Evolutionary conservation across 2,888 invertebrate species (phyloP), one percentile per base, ranked within the genome.

Genomic region (Andrena haemorrhoa): DNA sequence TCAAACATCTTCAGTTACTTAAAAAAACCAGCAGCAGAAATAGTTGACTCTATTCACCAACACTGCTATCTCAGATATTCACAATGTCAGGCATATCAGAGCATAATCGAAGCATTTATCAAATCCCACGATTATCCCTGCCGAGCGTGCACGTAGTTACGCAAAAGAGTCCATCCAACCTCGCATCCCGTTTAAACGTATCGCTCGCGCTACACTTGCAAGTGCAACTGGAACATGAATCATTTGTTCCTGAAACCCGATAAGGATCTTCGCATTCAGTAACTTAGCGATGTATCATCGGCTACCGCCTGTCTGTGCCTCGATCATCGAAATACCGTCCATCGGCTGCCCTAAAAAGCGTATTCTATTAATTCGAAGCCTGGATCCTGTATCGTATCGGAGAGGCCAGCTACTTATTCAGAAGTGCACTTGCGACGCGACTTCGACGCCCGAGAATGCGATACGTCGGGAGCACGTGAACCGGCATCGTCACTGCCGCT

Each of bases 401-500:
- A 53, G n/a, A 8, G 12, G 5, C 64, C 20, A 64, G 29, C 20
- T 16, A 56, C 35, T 65, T 65, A 64, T 51, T 61, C 16, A 12
- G 20, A 7, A 29, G 29, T 12, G 35, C 20, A 68, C 23, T 47
- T 68, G 41, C 16, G 47, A 47, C 8, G 35, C 56, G 23, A 12
- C 10, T 31, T 66, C 20, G 8, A 4, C 35, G 33, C 47, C 23
- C 3, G n/a, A 49, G n/a, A 51, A 75, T 47, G 65, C 61, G 53
- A 79, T 73, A n/a, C 33, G 60, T 66, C 60, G 58, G 53, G 56
- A 35, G 64, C 56, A 56, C 74, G 68, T 84, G 77, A 84, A 84
- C 68, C 81, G 35, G 80, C 64, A 53, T 77, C 84, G 81, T 71
- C 85, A 65, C 66, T 81, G 66, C 31, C 47, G 7, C 51, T 49